Base-by-base conservation (phyloP, 2,888 invertebrate species). In the Acleris emargana region DNA sequence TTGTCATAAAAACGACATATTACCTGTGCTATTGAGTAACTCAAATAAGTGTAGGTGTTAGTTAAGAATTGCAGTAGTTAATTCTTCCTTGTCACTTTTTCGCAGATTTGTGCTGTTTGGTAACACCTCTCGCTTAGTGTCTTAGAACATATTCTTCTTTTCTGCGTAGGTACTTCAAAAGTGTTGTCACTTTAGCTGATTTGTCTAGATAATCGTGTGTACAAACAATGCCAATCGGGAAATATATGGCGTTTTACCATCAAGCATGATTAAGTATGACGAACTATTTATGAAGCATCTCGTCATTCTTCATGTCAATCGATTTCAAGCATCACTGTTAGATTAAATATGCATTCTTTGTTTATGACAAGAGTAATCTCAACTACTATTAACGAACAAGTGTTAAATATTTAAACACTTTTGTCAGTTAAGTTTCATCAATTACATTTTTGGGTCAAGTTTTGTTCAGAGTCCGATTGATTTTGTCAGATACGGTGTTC, bases 401-500 rank as follows among this genome's bases (percentile, higher is more conserved):
- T 63, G 61, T 53, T 60, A 28, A 54, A 22, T 67, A 69, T 68
- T 70, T 61, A 68, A 70, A 9, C 67, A 68, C 73, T 68, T 71
- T 71, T 71, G 67, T 70, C 69, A 72, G 67, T 72, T 72, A 70
- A 73, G 86, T 86, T 88, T 83, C 86, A 87, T 87, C 84, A 81
- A 85, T 84, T 82, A 81, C 69, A 83, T 78, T 89, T 88, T 88
- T 89, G 86, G 91, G 89, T 91, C 90, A 91, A 90, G 90, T 87
- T 88, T 90, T 87, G 87, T 84, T 82, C 81, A 74, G 81, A 87
- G 86, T 85, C 87, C 88, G 91, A 91, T 91, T 88, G 91, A 91
- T 92, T 92, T 91, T 90, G 90, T 90, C 90, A 90, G 92, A 91
- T 90, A 90, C 86, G 78, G 81, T 82, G 81, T 83, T 91, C 92